These are phyloP conservation scores for Hemicrepidius hirtus DNA, from an alignment of 2,888 invertebrate genomes.

Conservation along the genomic window DNA sequence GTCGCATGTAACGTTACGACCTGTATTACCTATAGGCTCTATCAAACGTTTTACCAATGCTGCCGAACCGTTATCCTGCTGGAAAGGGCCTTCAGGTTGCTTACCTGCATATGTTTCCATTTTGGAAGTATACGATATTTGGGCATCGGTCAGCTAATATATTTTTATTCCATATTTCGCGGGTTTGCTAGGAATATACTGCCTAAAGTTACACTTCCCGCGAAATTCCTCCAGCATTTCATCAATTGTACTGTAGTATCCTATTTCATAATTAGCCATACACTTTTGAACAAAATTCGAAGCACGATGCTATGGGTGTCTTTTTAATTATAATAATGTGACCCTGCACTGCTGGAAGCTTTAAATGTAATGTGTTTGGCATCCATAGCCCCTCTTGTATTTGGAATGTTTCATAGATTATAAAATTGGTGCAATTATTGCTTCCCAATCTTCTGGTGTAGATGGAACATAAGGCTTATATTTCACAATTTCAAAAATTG, in stretches of 20 bases:
- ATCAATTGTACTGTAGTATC: not conserved
- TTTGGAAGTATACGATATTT: slow-evolving; percentile 46
- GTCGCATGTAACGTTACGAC: slow-evolving; percentile 35
- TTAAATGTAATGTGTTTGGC: too few relatives aligned
- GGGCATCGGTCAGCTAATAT: slow-evolving; percentile 37
- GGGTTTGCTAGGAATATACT: not conserved
- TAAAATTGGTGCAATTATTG: slow-evolving; percentile 17
- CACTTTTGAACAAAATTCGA: slow-evolving; percentile 1
- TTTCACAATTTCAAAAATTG: slow-evolving; percentile 22
- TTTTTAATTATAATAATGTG: too few relatives aligned
- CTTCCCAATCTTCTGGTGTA: slow-evolving; percentile 14
- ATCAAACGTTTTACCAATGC: slow-evolving; percentile 32
- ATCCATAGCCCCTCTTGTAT: too few relatives aligned
- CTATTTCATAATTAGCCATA: not conserved
- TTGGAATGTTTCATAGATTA: slow-evolving; percentile 8
- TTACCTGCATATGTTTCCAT: slow-evolving; percentile 46
- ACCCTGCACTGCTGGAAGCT: too few relatives aligned
- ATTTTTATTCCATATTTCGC: slow-evolving; percentile 9
- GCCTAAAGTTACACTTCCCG: too few relatives aligned
- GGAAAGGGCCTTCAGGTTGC: slow-evolving; percentile 48
- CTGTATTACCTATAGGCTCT: slow-evolving; percentile 29
- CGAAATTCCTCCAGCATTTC: too few relatives aligned
- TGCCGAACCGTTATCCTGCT: slow-evolving; percentile 17
- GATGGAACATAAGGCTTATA: not conserved
- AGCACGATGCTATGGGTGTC: too few relatives aligned